Percentiles rank a stretch among this genome's conserved stretches.
Evolutionary conservation across 2,113 vertebrate species (phyloP).

Genomic region (Sus scrofa): T2T-Sscrofa CM000818.6:53169001-53169500

Average conservation of each 20-base stretch:
- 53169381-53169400: neutral
- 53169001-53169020: too few relatives aligned
- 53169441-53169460: slow-evolving; percentile 92
- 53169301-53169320: neutral
- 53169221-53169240: neutral
- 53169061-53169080: too few relatives aligned
- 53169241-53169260: neutral
- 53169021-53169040: too few relatives aligned
- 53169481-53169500: slow-evolving; percentile 93
- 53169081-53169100: too few relatives aligned
- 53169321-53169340: neutral
- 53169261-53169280: neutral
- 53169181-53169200: neutral
- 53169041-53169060: too few relatives aligned
- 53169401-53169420: neutral
- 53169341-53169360: neutral
- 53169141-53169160: too few relatives aligned
- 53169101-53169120: too few relatives aligned
- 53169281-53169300: neutral
- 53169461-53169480: slow-evolving; percentile 95
- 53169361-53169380: neutral
- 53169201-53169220: neutral
- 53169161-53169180: too few relatives aligned
- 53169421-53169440: slow-evolving; percentile 90
- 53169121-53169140: too few relatives aligned